Conservation (phyloP, 2,113 vertebrate species). For the Calidris pugnax region DNA sequence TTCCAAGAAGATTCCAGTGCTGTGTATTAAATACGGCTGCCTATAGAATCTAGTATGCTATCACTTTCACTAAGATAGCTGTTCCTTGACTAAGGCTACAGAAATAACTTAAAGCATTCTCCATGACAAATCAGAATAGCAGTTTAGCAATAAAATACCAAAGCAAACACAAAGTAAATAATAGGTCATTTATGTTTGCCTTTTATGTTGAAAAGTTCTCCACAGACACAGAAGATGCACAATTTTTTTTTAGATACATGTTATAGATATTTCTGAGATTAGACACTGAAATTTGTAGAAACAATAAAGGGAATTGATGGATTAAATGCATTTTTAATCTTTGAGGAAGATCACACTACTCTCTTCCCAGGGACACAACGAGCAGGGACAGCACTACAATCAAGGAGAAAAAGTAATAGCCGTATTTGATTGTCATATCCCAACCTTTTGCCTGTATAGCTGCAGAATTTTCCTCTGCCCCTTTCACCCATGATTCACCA, state of each 20-base stretch:
- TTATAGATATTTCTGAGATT: neutral
- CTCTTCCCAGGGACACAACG: neutral
- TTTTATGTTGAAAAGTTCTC: neutral
- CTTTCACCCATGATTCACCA: conserved; percentile 11
- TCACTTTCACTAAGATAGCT: neutral
- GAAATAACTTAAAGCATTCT: neutral
- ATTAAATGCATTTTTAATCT: neutral
- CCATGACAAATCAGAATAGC: neutral
- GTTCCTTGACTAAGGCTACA: neutral
- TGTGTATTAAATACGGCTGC: neutral
- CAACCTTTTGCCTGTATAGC: neutral
- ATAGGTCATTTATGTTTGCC: neutral
- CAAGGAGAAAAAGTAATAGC: neutral
- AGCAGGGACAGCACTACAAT: neutral
- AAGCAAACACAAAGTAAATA: neutral
- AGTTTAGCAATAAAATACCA: neutral
- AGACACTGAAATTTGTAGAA: neutral
- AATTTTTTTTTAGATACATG: neutral
- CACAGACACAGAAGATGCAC: neutral
- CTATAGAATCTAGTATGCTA: neutral
- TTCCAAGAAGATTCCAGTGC: neutral
- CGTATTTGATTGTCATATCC: neutral
- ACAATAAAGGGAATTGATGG: neutral
- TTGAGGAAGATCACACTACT: neutral
- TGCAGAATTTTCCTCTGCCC: neutral